Evolutionary conservation across 2,888 invertebrate genomes (phyloP).

Genomic region (Prosapia bicincta): DNA sequence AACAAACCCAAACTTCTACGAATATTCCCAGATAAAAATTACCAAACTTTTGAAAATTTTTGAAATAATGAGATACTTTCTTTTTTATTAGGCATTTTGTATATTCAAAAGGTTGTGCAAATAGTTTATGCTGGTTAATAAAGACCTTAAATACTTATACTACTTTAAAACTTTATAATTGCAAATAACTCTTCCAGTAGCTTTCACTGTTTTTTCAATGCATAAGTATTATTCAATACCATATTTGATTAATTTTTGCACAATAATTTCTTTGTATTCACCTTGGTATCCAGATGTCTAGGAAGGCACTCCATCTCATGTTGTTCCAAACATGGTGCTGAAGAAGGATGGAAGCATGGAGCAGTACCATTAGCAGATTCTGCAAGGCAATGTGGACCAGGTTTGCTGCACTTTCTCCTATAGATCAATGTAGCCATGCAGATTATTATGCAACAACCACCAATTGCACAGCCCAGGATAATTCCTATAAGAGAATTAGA

Average conservation of each 20-base stretch:
- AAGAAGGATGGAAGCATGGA: conserved; percentile 44
- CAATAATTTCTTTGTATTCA: conserved; percentile 38
- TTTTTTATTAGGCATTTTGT: too few relatives aligned
- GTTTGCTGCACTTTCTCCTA: conserved; percentile 43
- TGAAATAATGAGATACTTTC: too few relatives aligned
- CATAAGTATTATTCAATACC: conserved; percentile 13
- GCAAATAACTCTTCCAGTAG: too few relatives aligned
- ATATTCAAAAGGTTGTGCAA: too few relatives aligned
- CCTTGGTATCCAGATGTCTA: conserved; percentile 56
- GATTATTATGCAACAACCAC: conserved; percentile 48
- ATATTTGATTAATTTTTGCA: conserved; percentile 6
- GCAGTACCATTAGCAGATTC: conserved; percentile 37
- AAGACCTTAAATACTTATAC: too few relatives aligned
- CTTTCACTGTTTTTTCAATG: too few relatives aligned
- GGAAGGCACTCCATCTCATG: conserved; percentile 48
- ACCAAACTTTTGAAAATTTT: too few relatives aligned
- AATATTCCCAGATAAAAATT: too few relatives aligned
- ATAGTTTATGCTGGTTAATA: too few relatives aligned
- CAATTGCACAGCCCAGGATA: conserved; percentile 50
- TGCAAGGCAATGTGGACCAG: conserved; percentile 7
- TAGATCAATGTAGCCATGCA: conserved; percentile 50
- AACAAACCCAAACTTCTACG: too few relatives aligned
- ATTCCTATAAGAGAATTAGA: conserved; percentile 50
- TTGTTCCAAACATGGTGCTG: conserved; percentile 33
- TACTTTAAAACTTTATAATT: too few relatives aligned